Evolutionary conservation across 2,797 vertebrate genomes (phyloP), one percentile per base, ranked within the genome.

Genomic region (Hyperoplus lanceolatus): DNA sequence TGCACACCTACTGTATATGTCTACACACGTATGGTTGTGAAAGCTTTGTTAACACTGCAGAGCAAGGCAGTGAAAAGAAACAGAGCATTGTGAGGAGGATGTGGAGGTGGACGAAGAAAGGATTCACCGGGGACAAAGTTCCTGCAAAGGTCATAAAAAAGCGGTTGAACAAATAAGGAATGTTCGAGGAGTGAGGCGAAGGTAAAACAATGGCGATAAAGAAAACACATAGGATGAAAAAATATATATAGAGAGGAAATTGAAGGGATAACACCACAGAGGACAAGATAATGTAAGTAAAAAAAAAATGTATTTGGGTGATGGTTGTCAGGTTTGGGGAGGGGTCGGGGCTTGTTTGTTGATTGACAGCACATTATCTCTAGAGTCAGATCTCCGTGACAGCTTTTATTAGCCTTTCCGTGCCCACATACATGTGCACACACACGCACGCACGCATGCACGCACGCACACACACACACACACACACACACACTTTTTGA

Each of bases 131-230:
- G 74, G 77, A 88, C 48, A 70, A 79, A 70, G 68, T 88, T 87
- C 84, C 68, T 82, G 56, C 13, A 92, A 92, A 92, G 83, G 90
- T 90, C 84, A 93, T 56, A 29, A 71, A 29, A 29, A 81, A 83
- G n/a, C 12, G 15, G 72, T 64, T 67, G 72, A 77, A 73, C 59
- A 88, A 86, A 90, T 82, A 85, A 79, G 21, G 48, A 50, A 70
- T 73, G 53, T n/a, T 53, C 67, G 62, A 75, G 75, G 66, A 84
- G 45, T 48, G 59, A 71, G 36, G 59, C 60, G 42, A 60, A 46
- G 54, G 68, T 72, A 58, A 71, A 77, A 61, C 70, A 38, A 59
- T 66, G 8, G 57, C 50, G 39, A 54, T 54, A 41, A 55, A 29
- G 14, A 41, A 29, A 41, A 54, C 21, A 64, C 8, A 38, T 50